Conservation (phyloP, 2,113 vertebrate genomes). For the Machaerirhynchus nigripectus region DNA sequence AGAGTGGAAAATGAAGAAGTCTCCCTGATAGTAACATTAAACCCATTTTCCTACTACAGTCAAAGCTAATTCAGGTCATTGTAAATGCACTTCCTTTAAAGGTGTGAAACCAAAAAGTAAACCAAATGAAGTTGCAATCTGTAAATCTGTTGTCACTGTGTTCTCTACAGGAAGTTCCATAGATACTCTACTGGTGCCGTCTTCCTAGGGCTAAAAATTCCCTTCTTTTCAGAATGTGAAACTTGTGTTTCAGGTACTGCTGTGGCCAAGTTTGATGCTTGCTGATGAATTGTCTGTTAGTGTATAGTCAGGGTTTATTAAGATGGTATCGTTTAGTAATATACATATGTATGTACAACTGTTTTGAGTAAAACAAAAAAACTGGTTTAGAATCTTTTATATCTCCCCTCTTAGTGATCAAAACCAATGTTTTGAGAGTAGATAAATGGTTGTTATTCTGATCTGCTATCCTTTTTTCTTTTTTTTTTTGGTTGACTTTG, state of each 20-base stretch:
- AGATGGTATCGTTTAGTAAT: background rate
- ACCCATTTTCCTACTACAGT: background rate
- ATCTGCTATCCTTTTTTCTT: background rate
- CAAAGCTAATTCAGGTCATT: background rate
- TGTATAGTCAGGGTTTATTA: background rate
- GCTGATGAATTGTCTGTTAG: background rate
- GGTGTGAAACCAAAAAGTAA: background rate
- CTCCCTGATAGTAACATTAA: background rate
- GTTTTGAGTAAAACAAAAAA: background rate
- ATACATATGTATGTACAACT: background rate
- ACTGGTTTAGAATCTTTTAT: accelerated
- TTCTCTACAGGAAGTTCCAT: background rate
- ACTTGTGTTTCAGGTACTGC: background rate
- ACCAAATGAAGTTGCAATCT: background rate
- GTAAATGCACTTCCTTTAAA: background rate
- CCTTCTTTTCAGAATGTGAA: background rate
- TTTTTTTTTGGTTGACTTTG: background rate
- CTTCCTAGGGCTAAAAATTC: background rate
- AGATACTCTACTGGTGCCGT: background rate
- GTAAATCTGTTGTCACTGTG: background rate
- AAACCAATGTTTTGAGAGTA: background rate
- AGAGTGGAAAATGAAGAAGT: background rate
- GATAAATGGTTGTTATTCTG: background rate
- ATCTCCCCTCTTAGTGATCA: background rate
- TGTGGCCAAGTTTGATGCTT: background rate